Conservation (phyloP, 2,888 invertebrate genomes). For the Congeria kusceri region DNA sequence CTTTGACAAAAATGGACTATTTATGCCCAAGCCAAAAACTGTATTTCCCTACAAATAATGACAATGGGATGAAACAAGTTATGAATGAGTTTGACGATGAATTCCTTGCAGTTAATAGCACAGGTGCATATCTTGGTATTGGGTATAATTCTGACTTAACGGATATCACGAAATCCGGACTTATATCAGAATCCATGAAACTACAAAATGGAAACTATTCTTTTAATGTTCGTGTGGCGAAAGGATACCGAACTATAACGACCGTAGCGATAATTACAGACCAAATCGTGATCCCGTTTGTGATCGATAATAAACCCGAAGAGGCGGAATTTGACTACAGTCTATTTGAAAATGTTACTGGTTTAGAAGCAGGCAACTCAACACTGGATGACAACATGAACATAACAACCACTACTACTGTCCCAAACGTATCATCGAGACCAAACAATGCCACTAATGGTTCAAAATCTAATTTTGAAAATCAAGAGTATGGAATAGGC, state of each 20-base stretch:
- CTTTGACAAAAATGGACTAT: slow-evolving; percentile 42
- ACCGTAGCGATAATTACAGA: slow-evolving; percentile 42
- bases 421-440: slow-evolving; percentile 15
- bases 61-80: neutral
- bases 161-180: slow-evolving; percentile 36
- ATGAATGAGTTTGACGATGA: slow-evolving; percentile 27
- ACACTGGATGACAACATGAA: slow-evolving; percentile 29
- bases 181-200: slow-evolving; percentile 16
- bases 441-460: slow-evolving; percentile 19
- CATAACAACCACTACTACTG: slow-evolving; percentile 13
- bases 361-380: slow-evolving; percentile 19
- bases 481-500: slow-evolving; percentile 49
- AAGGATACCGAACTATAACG: slow-evolving; percentile 42
- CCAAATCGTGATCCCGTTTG: slow-evolving; percentile 39
- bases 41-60: slow-evolving; percentile 17
- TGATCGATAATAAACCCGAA: slow-evolving; percentile 38
- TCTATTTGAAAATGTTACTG: slow-evolving; percentile 47
- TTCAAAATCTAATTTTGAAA: slow-evolving; percentile 11
- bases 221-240: slow-evolving; percentile 19
- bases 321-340: slow-evolving; percentile 41
- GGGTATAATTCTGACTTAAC: slow-evolving; percentile 50
- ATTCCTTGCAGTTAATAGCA: slow-evolving; percentile 27
- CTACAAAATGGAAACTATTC: slow-evolving; percentile 49
- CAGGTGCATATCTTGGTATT: slow-evolving; percentile 53
- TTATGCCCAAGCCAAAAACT: slow-evolving; percentile 47